Evolutionary conservation across 2,797 vertebrate genomes (phyloP), one percentile per base, ranked within the genome.

Genomic region (Pangasius mekongensis): DNA sequence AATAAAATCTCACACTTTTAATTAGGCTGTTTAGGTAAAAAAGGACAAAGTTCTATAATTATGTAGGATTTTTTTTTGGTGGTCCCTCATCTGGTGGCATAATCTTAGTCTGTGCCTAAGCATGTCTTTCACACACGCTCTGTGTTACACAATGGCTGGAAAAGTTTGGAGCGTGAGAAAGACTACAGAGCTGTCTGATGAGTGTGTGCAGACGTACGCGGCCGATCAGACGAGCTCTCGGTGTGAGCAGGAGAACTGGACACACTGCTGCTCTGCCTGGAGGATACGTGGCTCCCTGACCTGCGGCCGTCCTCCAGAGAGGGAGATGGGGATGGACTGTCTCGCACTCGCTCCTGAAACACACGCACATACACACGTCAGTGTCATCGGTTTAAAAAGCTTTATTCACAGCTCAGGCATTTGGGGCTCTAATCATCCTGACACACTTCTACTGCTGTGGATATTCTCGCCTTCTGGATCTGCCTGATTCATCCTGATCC

Each of bases 181-280:
- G 52, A 22, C n/a, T 20, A 20, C 49, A 54, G 74, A 16, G 76
- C 10, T 30, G 49, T 20, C 5, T 56, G 77, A 22, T 30, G n/a
- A 22, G 64, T 52, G 62, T 67, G 82, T 54, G 71, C 0, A 39
- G 73, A 97, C 97, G 92, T 96, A 97, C 97, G 97, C 92, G 97
- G 97, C 95, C 97, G 95, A 93, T 97, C 97, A 24, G 95, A 97
- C 86, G 96, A 97, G 92, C 96, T 97, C 94, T 99, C 98, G 0
- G 97, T 98, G 93, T 97, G 96, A 0, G 97, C 97, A 5, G 98
- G 98, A 85, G 98, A 99, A 94, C 98, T 99, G 89, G 98, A 99
- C 92, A 97, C 97, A 2, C 98, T 99, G 97, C 98, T 99, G 96
- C 98, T 99, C 91, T 98, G 97, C 90, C 98, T 98, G 56, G 98